A percentile compares a stretch with the other conserved stretches of the same genome.
phyloP scores from a whole-genome alignment of 2,113 vertebrate genomes.

The Alethe castanea region DNA sequence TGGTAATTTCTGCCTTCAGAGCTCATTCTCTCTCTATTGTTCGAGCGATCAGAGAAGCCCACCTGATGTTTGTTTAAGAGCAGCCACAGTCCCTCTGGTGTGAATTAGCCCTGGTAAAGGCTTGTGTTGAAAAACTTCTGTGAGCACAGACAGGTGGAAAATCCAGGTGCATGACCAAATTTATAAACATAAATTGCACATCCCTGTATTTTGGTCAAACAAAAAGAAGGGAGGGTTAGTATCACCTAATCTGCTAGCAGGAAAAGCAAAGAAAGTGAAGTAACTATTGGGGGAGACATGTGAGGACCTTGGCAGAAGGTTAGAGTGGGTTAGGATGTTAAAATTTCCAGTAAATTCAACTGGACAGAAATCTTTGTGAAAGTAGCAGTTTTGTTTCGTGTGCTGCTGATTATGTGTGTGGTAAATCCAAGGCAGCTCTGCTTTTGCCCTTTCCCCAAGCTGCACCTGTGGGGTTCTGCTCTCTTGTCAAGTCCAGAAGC shows the following conservation, averaged over 20 bases:
- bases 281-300: not conserved
- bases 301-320: not conserved
- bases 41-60: not conserved
- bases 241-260: not conserved
- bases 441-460: not conserved
- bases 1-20: not conserved
- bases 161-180: not conserved
- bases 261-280: not conserved
- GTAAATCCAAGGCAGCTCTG: fast-evolving
- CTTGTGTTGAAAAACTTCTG: not conserved
- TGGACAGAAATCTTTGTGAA: not conserved
- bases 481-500: not conserved
- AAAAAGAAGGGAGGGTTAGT: not conserved
- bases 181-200: not conserved
- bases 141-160: not conserved
- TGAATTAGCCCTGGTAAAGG: not conserved
- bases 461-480: not conserved
- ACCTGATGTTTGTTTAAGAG: not conserved
- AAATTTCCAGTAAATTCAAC: not conserved
- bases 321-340: not conserved
- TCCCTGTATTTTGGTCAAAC: not conserved
- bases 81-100: not conserved
- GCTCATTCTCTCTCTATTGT: not conserved
- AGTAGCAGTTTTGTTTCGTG: not conserved
- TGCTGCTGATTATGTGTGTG: not conserved